Evolutionary conservation across 2,888 invertebrate species (phyloP), one percentile per base, ranked within the genome.

Genomic region (Heterodera filipjevi): DNA sequence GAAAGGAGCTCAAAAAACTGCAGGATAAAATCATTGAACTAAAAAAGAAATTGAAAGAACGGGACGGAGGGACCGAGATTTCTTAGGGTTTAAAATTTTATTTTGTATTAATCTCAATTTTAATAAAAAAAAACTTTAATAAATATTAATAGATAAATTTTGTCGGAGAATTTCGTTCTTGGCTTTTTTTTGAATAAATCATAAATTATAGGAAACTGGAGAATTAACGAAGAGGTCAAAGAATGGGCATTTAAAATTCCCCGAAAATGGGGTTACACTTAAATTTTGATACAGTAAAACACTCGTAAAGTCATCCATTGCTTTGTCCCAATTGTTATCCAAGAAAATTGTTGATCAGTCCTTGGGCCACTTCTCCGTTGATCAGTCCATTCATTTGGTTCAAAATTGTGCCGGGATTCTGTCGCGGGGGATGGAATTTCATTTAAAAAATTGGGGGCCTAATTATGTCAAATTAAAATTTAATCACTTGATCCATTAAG

Each of bases 271-370:
- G 27, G 59, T 59, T 59, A 59, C 59, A 59, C 27, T 10, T 59
- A n/a, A 53, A 53, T 22, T 16, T 22, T 16, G 53, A 6, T 6
- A 22, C 3, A 49, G 16, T 27, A 59, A 59, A 27, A 59, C 59
- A 27, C 59, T 3, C 16, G 16, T 16, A 49, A 39, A 39, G 12
- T 12, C 6, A 39, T 3, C 6, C 0, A 3, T 49, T 49, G 8
- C 19, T 49, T 59, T n/a, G 2, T 8, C 8, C 27, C 53, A 22
- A 27, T 59, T 27, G 6, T 75, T 30, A n/a, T 12, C 85, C 85
- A 19, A 87, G 82, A 79, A 88, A 88, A 64, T 89, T 89, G 78
- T 88, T 89, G 73, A 88, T 80, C 76, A 88, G 86, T 68, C 88
- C 88, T 76, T 89, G 88, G 10, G 88, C 86, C 70, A 89, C 82